These are phyloP conservation scores for Polyploca ridens DNA, from an alignment of 2,888 invertebrate genomes.

Conservation along the genomic window DNA sequence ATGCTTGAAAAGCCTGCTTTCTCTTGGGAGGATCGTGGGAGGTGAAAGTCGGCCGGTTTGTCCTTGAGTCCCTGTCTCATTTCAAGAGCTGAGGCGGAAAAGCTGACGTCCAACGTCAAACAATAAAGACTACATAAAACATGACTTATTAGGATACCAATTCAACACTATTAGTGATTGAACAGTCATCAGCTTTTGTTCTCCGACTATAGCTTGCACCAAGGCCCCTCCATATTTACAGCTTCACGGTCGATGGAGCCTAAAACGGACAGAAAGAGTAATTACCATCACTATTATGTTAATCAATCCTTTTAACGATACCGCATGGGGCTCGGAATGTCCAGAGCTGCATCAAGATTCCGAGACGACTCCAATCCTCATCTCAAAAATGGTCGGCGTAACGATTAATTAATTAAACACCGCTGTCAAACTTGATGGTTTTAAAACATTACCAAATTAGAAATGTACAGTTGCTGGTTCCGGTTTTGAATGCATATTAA, in stretches of 20 bases:
- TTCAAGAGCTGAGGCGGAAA: slow-evolving; percentile 49
- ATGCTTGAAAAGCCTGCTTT: slow-evolving; percentile 59
- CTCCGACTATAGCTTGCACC: slow-evolving; percentile 33
- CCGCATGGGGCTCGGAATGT: slow-evolving; percentile 47
- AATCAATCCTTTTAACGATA: slow-evolving; percentile 60
- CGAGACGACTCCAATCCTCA: slow-evolving; percentile 29
- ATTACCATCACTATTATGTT: slow-evolving; percentile 60
- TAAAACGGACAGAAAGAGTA: slow-evolving; percentile 59
- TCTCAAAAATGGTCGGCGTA: slow-evolving; percentile 32
- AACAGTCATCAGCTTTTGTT: slow-evolving; percentile 21
- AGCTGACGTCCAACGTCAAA: not conserved
- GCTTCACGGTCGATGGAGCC: slow-evolving; percentile 47
- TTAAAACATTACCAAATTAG: slow-evolving; percentile 27
- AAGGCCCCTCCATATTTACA: slow-evolving; percentile 33
- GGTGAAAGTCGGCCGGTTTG: slow-evolving; percentile 73
- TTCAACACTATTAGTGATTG: not conserved
- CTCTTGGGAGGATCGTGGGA: slow-evolving; percentile 64
- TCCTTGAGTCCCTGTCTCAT: slow-evolving; percentile 66
- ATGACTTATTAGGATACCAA: slow-evolving; percentile 9
- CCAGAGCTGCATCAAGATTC: slow-evolving; percentile 36
- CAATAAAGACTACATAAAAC: not conserved
- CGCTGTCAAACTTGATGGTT: slow-evolving; percentile 33
- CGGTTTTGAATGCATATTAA: slow-evolving; percentile 34
- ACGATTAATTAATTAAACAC: slow-evolving; percentile 38
- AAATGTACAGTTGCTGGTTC: slow-evolving; percentile 30